A percentile compares a stretch with the other conserved stretches of the same genome.
Conservation (phyloP, 2,113 vertebrate species). For the Rousettus leschenaultii region DNA sequence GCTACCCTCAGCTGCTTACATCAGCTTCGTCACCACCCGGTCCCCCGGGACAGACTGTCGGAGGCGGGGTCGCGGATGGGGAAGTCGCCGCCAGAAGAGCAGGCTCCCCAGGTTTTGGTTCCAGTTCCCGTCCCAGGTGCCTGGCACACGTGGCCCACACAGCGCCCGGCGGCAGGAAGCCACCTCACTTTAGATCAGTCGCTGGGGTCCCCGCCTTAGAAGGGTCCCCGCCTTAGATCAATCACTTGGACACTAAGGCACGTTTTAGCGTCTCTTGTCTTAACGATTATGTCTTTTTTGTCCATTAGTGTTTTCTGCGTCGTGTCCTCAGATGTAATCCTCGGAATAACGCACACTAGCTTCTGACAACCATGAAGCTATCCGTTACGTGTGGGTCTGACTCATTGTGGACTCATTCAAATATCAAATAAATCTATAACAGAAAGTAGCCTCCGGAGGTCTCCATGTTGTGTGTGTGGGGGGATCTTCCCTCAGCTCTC, state of each 20-base stretch:
- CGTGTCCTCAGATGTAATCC: slow-evolving; percentile 71
- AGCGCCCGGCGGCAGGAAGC: neutral
- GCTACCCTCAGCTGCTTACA: neutral
- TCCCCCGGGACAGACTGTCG: neutral
- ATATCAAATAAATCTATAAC: slow-evolving; percentile 83
- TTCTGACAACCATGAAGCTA: slow-evolving; percentile 70
- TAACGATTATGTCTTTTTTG: neutral
- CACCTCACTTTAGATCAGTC: slow-evolving; percentile 8
- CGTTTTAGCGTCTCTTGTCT: slow-evolving; percentile 71
- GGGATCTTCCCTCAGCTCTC: neutral
- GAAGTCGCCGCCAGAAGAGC: neutral
- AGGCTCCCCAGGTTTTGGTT: neutral
- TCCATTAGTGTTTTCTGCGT: slow-evolving; percentile 60
- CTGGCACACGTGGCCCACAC: neutral
- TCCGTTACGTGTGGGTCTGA: slow-evolving; percentile 79
- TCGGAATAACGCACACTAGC: slow-evolving; percentile 75
- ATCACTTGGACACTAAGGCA: slow-evolving; percentile 73
- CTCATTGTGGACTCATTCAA: slow-evolving; percentile 73
- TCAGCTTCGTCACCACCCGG: neutral
- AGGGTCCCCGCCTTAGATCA: slow-evolving; percentile 37
- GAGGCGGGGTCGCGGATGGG: neutral
- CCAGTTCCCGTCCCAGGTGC: neutral
- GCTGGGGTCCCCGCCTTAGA: neutral
- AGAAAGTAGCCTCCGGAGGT: slow-evolving; percentile 22
- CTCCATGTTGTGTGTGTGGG: neutral